phyloP scores from a whole-genome alignment of 2,113 vertebrate genomes.

The Centrocercus urophasianus region DNA sequence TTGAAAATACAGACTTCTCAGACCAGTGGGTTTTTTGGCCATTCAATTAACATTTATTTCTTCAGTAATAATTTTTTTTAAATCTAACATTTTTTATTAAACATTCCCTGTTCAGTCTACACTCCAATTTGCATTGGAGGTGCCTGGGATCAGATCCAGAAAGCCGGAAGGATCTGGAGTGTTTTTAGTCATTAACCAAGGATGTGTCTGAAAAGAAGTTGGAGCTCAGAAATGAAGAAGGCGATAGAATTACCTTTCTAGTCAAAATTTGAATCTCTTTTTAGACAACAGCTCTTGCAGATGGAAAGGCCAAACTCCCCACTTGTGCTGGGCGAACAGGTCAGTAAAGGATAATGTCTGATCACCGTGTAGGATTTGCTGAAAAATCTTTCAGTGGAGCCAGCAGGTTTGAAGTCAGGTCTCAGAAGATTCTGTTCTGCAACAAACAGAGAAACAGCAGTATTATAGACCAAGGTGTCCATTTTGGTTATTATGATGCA shows the following conservation, averaged over 20 bases:
- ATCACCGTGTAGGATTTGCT: neutral
- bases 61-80: neutral
- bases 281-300: neutral
- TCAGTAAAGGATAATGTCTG: neutral
- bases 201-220: neutral
- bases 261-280: neutral
- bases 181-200: neutral
- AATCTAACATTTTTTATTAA: neutral
- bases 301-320: neutral
- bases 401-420: slow-evolving; percentile 13
- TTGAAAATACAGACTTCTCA: slow-evolving; percentile 2
- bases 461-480: neutral
- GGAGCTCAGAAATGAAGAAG: neutral
- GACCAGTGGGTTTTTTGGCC: neutral
- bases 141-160: neutral
- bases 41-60: slow-evolving; percentile 3
- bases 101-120: neutral
- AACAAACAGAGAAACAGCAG: neutral
- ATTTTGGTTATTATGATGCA: slow-evolving; percentile 5
- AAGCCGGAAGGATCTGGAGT: neutral
- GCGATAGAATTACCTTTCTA: neutral
- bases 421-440: neutral
- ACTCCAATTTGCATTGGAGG: neutral
- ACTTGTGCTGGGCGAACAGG: neutral
- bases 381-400: neutral